Evolutionary conservation across 2,797 vertebrate species (phyloP), one percentile per base, ranked within the genome.

Genomic region (Novumbra hubbsi): DNA sequence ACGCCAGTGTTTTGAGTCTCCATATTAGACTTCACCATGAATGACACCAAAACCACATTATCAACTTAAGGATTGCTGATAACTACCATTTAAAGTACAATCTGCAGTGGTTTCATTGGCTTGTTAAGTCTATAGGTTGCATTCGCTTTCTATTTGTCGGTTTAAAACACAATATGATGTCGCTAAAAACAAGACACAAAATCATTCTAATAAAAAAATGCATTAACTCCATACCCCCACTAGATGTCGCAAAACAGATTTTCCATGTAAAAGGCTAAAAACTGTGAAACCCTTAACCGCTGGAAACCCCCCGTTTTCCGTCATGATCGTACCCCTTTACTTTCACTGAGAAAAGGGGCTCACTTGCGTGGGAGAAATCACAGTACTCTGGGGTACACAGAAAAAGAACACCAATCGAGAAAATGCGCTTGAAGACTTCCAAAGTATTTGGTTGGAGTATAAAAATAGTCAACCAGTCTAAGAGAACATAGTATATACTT

Each of bases 401-500:
- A 24, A 57, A 55, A n/a, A 57, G 6, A 4, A 57, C 9, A 21
- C 9, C 21, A 57, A 57, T 57, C 9, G 55, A 57, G 55, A 57
- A 24, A 57, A 57, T 57, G 21, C 55, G 3, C 55, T 57, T 57
- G 3, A 3, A 57, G 55, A 57, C 55, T 9, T 55, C 1, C 55
- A 60, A 60, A 24, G n/a, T 24, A 21, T 57, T 57, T 57, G 55
- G 55, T 60, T 60, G 55, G 21, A 24, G 12, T 60, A 27, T 60
- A 27, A 60, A 60, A 60, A 60, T 60, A 45, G 21, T 27, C 21
- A 60, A 60, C 21, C 81, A 71, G 68, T 73, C 70, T 50, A 19
- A 49, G 34, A 45, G 41, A 45, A 71, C 64, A 73, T 52, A 85
- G 34, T 45, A 64, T 6, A 73, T 49, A 71, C 70, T 27, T 17